phyloP scores from a whole-genome alignment of 2,888 invertebrate genomes.

The Drosophila pseudotakahashii region DNA sequence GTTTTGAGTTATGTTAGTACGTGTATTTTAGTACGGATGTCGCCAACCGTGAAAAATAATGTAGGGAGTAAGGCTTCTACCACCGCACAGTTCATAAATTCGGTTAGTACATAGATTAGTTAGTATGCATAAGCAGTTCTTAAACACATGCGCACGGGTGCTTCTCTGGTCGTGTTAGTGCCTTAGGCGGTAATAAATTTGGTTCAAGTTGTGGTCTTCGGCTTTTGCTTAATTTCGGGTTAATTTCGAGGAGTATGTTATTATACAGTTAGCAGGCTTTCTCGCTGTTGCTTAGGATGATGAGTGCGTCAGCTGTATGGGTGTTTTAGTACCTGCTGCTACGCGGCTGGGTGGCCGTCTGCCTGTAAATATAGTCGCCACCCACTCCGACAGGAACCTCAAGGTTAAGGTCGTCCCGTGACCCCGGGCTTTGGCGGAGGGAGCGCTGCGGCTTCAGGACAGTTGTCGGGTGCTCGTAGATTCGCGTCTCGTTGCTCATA shows the following conservation, averaged over 20 bases:
- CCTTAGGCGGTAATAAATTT: constrained; percentile 47
- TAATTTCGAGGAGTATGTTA: constrained; percentile 15
- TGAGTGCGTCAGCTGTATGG: constrained; percentile 1
- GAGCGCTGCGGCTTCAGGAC: constrained; percentile 72
- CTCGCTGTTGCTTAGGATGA: constrained; percentile 8
- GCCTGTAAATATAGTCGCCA: constrained; percentile 73
- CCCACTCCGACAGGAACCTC: constrained; percentile 61
- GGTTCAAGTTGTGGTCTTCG: constrained; percentile 16
- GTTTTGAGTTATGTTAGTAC: constrained; percentile 15
- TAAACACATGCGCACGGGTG: constrained; percentile 32
- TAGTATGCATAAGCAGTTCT: constrained; percentile 64
- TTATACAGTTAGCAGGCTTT: constrained; percentile 22
- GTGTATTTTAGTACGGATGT: not conserved
- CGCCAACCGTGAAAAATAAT: not conserved
- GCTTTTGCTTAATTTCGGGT: constrained; percentile 42
- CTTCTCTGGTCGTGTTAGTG: constrained; percentile 56
- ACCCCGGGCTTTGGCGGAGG: constrained; percentile 71
- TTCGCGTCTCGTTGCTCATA: constrained; percentile 81
- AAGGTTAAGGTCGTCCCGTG: constrained; percentile 78
- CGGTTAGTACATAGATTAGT: constrained; percentile 46
- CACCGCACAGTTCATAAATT: constrained; percentile 24
- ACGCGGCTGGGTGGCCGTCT: constrained; percentile 58
- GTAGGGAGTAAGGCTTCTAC: constrained; percentile 8
- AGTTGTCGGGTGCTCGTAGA: constrained; percentile 82
- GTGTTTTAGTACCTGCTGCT: constrained; percentile 83